Evolutionary conservation across 2,113 vertebrate species (phyloP).

Genomic region (Hippocampus barbouri): DNA sequence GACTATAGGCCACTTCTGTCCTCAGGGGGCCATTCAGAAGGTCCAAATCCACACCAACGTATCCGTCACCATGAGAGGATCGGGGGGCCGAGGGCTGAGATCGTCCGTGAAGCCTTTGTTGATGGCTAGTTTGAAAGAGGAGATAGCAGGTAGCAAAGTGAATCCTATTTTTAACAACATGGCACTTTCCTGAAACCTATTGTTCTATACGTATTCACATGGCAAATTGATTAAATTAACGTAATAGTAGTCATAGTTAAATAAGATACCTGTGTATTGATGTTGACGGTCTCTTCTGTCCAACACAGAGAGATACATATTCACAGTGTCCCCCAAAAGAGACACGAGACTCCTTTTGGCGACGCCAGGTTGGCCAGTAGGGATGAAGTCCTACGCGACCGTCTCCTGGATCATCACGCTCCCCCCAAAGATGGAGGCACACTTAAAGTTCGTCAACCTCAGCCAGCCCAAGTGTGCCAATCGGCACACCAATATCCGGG

Average conservation of each 20-base stretch:
- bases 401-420: constrained; percentile 82
- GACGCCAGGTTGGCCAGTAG: constrained; percentile 74
- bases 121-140: constrained; percentile 67
- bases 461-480: constrained; percentile 73
- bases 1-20: constrained; percentile 79
- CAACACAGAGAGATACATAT: constrained; percentile 78
- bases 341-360: constrained; percentile 70
- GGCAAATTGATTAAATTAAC: too few relatives aligned
- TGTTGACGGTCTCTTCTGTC: not conserved
- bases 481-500: constrained; percentile 66
- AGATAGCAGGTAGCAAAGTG: constrained; percentile 74
- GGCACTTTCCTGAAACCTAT: too few relatives aligned
- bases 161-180: not conserved
- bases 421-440: constrained; percentile 69
- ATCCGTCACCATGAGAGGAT: constrained; percentile 70
- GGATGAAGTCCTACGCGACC: constrained; percentile 73
- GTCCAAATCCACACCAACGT: constrained; percentile 80
- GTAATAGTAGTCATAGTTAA: too few relatives aligned
- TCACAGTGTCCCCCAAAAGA: constrained; percentile 72
- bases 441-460: constrained; percentile 72
- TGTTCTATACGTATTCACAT: too few relatives aligned
- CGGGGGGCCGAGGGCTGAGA: constrained; percentile 25
- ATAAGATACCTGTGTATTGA: too few relatives aligned
- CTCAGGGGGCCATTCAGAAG: constrained; percentile 76
- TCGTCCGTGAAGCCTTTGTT: constrained; percentile 59